Base-by-base conservation (phyloP, 2,797 vertebrate species). In the Mus caroli region DNA sequence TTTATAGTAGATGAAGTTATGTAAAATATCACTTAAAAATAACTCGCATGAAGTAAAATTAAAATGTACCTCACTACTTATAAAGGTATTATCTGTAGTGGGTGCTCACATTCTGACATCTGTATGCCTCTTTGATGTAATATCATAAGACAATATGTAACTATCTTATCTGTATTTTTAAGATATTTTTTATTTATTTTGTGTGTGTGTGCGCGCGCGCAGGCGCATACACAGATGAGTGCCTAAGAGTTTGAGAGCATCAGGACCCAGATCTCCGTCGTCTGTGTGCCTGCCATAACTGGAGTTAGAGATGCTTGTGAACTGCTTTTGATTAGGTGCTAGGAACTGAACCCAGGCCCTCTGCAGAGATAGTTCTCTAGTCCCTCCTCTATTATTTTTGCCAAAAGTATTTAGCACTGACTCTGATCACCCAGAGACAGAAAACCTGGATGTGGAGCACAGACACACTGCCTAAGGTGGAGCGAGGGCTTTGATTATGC, bases 401-500 rank as follows among this genome's bases (percentile, higher is more conserved):
- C 56, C 78, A 22, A 37, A 86, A 78, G 11, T 77, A 75, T 78
- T 94, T 82, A 91, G 52, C 78, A 86, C 14, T 91, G 50, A 87
- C 54, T 91, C 75, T 79, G 31, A 58, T 43, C 17, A 12, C 75
- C 20, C 92, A 19, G 75, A 86, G 79, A 52, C 19, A 90, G 54
- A 89, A 95, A 91, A 77, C 80, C 13, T 5, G 24, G 78, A 82
- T 46, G 11, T 91, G 60, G n/a, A 10, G 40, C 31, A 64, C 80
- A 82, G 85, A 31, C 73, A 67, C 90, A 15, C 22, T 71, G n/a
- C 67, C 15, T 78, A 50, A 37, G 26, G 88, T 22, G n/a, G 24
- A 77, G 3, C 52, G 22, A 94, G 26, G 79, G 43, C 95, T 77
- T 90, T 91, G 58, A 43, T 64, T 92, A 62, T 31, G 14, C 58